Evolutionary conservation across 2,113 vertebrate species (phyloP), one percentile per base, ranked within the genome.

Genomic region (Alces alces): DNA sequence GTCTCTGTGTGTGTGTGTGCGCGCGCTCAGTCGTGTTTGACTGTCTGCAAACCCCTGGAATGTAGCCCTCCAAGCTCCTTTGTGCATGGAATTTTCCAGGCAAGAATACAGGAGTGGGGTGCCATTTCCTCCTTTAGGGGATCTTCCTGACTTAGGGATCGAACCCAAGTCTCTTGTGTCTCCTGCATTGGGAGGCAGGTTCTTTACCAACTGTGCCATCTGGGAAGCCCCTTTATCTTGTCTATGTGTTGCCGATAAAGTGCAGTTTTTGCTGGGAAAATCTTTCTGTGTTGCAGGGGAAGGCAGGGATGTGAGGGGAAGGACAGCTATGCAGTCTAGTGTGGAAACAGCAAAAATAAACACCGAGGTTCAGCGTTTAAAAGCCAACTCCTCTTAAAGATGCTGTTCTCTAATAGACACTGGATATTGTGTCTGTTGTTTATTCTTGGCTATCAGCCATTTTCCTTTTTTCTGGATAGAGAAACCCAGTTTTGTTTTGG

Each of bases 401-500:
- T 64, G 15, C 12, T 78, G 45, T 33, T 58, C 50, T 92, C 17
- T 12, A 1, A 39, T 13, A 78, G 58, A 61, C 15, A 0, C 7
- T 61, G 57, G 73, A 45, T 57, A 25, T 36, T 2, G 3, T 3
- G 11, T 45, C 76, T 78, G 16, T 55, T 57, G n/a, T 33, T 66
- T 70, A 30, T 64, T 28, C 79, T 66, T 76, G 57, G 30, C 55
- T 25, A 25, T 11, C 27, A 39, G 45, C 60, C 25, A 25, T 39
- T 39, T 43, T 55, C 33, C 13, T 83, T 93, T 64, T 64, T 93
- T 89, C 61, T 66, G 66, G 28, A 83, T 95, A 86, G 28, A 91
- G 30, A 43, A 70, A 30, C 23, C 17, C 27, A 3, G 58, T 73
- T 28, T 36, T 82, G 36, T 79, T 83, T 91, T 12, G 30, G 57